Base-by-base conservation (phyloP, 2,797 vertebrate species). In the Brachyrhaphis roseni region DNA sequence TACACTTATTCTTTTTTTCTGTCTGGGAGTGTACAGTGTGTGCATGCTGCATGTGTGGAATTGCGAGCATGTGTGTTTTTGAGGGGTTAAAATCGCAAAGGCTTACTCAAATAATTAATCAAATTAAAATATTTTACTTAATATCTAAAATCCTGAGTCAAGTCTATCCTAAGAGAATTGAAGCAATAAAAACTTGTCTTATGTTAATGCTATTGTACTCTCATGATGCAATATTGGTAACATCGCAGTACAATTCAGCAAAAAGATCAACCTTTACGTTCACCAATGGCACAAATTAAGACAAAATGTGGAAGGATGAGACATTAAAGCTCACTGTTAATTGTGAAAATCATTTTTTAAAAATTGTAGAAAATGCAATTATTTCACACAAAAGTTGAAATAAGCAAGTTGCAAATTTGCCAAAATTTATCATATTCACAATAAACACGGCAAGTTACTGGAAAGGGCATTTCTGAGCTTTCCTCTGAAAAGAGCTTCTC, bases 241-340 rank as follows among this genome's bases (percentile, higher is more conserved):
- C 4, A 70, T 70, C 39, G 2, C 11, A 41, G 31, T 23, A 5
- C 8, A 41, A 26, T 43, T 6, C 10, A 41, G 23, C 39, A 43
- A 70, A 70, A n/a, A n/a, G 10, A 68, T 43, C 8, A 68, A 68
- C 20, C 20, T 71, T 70, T 43, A 71, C 39, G 45, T 71, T 71
- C 41, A 43, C 26, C 41, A 45, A 12, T 45, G 68, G 39, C 23
- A 28, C 64, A 45, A 5, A 15, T 3, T 3, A n/a, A 16, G 68
- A 43, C 39, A 43, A 43, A 43, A 15, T 28, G 15, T 1, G 13
- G 23, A 15, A 26, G 26, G 41, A 70, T 39, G 18, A 70, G 39
- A 70, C 7, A 43, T 43, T n/a, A 68, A 41, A 8, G 16, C 31
- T 66, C 62, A 36, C 7, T 16, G 59, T 64, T 36, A 36, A 34